Conservation (phyloP, 2,888 invertebrate species). For the Calliopum simillimum region DNA sequence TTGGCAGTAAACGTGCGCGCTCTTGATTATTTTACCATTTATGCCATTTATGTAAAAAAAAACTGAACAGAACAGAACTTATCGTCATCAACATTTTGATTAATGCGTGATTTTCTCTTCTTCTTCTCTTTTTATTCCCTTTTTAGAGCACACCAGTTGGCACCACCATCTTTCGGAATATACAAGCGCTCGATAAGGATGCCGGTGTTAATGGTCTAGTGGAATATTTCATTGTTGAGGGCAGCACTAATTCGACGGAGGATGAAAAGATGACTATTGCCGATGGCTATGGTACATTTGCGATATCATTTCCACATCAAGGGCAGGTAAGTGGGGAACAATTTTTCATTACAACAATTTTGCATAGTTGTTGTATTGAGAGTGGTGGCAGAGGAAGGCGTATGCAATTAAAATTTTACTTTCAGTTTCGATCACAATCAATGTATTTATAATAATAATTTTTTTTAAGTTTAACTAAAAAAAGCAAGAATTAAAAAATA, state of each 20-base stretch:
- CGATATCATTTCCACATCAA: conserved; percentile 88
- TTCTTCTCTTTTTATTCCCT: conserved; percentile 23
- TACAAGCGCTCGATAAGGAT: conserved; percentile 84
- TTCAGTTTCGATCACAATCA: conserved; percentile 28
- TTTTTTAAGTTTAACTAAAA: neutral
- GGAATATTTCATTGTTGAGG: conserved; percentile 85
- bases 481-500: no score
- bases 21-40: conserved; percentile 27
- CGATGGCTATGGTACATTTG: conserved; percentile 86
- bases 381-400: neutral
- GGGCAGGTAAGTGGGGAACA: conserved; percentile 74
- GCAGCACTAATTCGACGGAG: conserved; percentile 67
- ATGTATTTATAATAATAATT: conserved; percentile 26
- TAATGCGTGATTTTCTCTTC: conserved; percentile 20
- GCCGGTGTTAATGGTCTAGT: conserved; percentile 89
- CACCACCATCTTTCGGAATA: conserved; percentile 85
- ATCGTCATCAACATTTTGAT: conserved; percentile 20
- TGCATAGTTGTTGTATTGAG: neutral
- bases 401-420: conserved; percentile 6
- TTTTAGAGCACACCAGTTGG: conserved; percentile 87
- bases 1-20: neutral
- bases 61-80: neutral
- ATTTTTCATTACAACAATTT: neutral
- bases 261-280: conserved; percentile 75
- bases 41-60: conserved; percentile 24